Evolutionary conservation across 2,888 invertebrate genomes (phyloP).

Genomic region (Polydrusus cervinus): DNA sequence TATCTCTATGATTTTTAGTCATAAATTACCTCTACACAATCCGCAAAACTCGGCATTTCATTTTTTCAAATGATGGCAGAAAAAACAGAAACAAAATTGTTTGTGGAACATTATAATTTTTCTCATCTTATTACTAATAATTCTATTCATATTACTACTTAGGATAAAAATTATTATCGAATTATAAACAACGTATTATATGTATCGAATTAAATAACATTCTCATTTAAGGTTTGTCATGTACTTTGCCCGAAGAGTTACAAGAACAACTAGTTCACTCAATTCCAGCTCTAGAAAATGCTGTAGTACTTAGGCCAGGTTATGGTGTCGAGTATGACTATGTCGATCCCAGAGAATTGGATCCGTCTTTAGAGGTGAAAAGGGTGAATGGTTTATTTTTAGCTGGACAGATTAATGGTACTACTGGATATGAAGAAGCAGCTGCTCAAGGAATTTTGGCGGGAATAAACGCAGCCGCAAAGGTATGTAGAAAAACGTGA

Average conservation of each 20-base stretch:
- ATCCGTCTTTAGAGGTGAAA: constrained; percentile 82
- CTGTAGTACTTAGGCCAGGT: constrained; percentile 79
- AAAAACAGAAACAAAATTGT: too few relatives aligned
- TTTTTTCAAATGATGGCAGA: too few relatives aligned
- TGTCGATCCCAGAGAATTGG: constrained; percentile 88
- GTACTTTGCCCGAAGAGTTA: constrained; percentile 85
- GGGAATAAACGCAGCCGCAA: constrained; percentile 84
- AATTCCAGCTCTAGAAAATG: constrained; percentile 82
- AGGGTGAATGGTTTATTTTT: constrained; percentile 82
- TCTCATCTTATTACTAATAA: too few relatives aligned
- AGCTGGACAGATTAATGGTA: constrained; percentile 95
- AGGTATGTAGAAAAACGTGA: constrained; percentile 66
- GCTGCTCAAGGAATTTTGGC: constrained; percentile 92
- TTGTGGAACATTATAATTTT: too few relatives aligned
- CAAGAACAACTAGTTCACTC: constrained; percentile 71
- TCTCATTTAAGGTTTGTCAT: constrained; percentile 74
- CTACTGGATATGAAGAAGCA: constrained; percentile 94
- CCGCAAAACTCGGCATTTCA: too few relatives aligned
- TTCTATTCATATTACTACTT: too few relatives aligned
- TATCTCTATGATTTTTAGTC: too few relatives aligned
- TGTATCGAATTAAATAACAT: neutral
- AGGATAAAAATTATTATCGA: too few relatives aligned
- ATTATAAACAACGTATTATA: too few relatives aligned
- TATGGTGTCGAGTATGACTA: constrained; percentile 94
- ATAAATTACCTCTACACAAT: too few relatives aligned